Conservation (phyloP, 1,140 invertebrate genomes). For the Drosophila asahinai region DNA sequence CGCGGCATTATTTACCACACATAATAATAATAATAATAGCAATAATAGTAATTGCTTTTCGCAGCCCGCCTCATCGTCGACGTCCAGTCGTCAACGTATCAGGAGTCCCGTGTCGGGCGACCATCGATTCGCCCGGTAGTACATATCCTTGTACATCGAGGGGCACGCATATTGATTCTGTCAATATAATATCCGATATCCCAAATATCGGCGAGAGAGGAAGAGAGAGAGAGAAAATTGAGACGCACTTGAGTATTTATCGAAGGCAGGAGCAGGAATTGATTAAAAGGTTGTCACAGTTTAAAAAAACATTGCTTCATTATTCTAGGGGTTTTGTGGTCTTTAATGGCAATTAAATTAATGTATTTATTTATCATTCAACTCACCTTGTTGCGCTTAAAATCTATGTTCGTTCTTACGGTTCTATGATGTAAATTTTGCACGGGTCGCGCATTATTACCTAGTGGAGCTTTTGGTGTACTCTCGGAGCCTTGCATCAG, state of each 20-base stretch:
- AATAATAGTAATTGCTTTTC: conserved; percentile 33
- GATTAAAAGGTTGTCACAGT: not conserved
- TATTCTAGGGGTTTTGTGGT: not conserved
- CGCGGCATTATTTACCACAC: conserved; percentile 45
- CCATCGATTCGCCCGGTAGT: conserved; percentile 86
- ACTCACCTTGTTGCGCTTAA: conserved; percentile 89
- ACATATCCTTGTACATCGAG: conserved; percentile 90
- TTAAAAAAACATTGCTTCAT: too few species aligned
- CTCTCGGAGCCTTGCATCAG: conserved; percentile 94
- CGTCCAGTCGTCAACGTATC: conserved; percentile 76
- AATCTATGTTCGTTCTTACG: conserved; percentile 98
- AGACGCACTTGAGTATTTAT: not conserved
- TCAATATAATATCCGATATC: conserved; percentile 15
- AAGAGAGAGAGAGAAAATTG: not conserved
- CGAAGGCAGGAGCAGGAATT: too few species aligned
- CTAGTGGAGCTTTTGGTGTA: conserved; percentile 94
- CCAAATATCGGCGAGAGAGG: not conserved
- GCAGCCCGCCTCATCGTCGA: conserved; percentile 13
- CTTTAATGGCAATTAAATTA: not conserved
- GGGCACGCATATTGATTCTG: conserved; percentile 88
- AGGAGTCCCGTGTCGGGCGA: conserved; percentile 80
- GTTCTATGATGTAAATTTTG: conserved; percentile 96
- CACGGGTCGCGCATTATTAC: conserved; percentile 96
- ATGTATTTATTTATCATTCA: too few species aligned
- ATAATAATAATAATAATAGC: conserved; percentile 36